phyloP scores from a whole-genome alignment of 2,797 vertebrate species.

The Syndactyla subalaris region DNA sequence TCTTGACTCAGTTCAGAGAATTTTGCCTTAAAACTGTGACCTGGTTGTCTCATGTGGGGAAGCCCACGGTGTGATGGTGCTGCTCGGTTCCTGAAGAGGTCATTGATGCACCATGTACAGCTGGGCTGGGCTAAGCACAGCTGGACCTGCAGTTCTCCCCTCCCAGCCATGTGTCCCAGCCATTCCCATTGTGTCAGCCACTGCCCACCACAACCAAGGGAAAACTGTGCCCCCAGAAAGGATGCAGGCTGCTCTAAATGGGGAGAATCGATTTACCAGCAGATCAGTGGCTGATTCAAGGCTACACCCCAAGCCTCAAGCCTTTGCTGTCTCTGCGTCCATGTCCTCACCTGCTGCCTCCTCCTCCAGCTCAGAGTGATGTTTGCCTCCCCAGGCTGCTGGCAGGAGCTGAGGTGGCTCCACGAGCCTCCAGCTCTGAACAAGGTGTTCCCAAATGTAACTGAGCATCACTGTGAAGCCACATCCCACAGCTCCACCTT shows the following conservation, averaged over 20 bases:
- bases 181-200: not conserved
- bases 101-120: not conserved
- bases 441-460: fast-evolving
- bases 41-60: fast-evolving
- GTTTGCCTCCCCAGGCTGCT: not conserved
- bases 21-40: not conserved
- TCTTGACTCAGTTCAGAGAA: not conserved
- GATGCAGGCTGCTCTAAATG: not conserved
- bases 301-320: not conserved
- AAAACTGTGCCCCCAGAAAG: not conserved
- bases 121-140: not conserved
- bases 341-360: not conserved
- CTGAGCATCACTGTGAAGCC: not conserved
- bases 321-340: not conserved
- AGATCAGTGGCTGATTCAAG: not conserved
- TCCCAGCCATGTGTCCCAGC: not conserved
- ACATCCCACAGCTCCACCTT: not conserved
- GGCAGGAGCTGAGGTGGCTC: not conserved
- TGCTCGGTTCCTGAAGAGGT: not conserved
- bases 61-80: not conserved
- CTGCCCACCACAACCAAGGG: not conserved
- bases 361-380: not conserved
- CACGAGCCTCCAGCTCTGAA: not conserved
- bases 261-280: not conserved
- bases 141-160: not conserved